A percentile compares a stretch with the other conserved stretches of the same genome.
These are phyloP conservation scores for Setophaga coronata DNA, from an alignment of 2,113 vertebrate genomes.

Conservation along the genomic window DNA sequence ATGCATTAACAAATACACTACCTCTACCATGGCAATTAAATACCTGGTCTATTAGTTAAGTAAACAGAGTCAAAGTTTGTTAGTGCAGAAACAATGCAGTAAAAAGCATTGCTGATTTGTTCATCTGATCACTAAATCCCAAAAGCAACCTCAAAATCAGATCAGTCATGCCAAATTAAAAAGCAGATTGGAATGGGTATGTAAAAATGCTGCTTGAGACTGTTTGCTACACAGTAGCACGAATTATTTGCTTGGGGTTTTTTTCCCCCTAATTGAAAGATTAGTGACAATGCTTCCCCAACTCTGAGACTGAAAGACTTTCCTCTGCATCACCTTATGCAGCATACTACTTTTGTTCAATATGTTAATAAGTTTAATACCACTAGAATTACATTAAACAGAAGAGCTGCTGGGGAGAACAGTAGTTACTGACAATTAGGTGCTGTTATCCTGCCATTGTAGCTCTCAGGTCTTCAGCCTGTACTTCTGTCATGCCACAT, in stretches of 20 bases:
- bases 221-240: neutral
- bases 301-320: neutral
- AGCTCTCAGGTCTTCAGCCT: rapidly evolving
- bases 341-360: neutral
- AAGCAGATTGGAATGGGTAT: neutral
- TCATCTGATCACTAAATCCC: neutral
- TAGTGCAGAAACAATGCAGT: neutral
- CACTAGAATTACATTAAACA: neutral
- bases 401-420: neutral
- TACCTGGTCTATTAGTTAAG: neutral
- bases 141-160: neutral
- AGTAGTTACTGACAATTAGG: neutral
- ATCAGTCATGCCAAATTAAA: neutral
- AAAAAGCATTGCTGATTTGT: neutral
- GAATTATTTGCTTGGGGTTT: neutral
- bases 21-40: neutral
- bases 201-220: neutral
- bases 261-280: rapidly evolving
- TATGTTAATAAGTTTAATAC: neutral
- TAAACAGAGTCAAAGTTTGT: neutral
- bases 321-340: neutral
- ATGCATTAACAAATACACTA: neutral
- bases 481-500: neutral
- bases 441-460: neutral
- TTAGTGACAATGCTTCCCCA: neutral